Evolutionary conservation across 2,888 invertebrate species (phyloP), one percentile per base, ranked within the genome.

Genomic region (Drosophila hamatofila): DNA sequence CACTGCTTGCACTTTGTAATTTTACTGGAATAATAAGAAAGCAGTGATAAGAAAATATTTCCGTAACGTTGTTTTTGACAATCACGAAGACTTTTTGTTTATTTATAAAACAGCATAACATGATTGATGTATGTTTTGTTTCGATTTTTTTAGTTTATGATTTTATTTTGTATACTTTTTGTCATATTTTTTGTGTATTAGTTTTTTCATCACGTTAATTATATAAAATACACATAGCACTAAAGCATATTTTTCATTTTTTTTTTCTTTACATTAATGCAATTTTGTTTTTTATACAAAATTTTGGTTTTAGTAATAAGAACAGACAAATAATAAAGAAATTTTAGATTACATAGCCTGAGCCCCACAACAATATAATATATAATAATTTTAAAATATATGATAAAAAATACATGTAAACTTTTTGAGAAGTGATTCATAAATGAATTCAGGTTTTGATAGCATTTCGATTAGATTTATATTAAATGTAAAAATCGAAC

Each of bases 161-260:
- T 89, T 81, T 76, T 78, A 83, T 27, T 49, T 30, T 25, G 74
- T 81, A 83, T 79, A 77, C 55, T 75, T 82, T 80, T 80, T 77
- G 72, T 72, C 41, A 21, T 27, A 65, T 67, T 68, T 78, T 64
- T 81, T 78, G 60, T 73, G 74, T 78, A 60, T 75, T 80, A 77
- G 58, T 54, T 70, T 59, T 64, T 58, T 52, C 35, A 74, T 75
- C 81, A 66, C 75, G 78, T 52, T 79, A 79, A 72, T 37, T 78
- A 69, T 64, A 63, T 70, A 75, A 69, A 66, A 68, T 80, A 80
- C 80, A 76, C 76, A 75, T 81, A 80, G 78, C 69, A 79, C 74
- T 79, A 81, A 70, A 83, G 79, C 79, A 83, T 84, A 79, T 79
- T 63, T 77, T 83, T 83, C 72, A 86, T 79, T 86, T 79, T 79